Base-by-base conservation (phyloP, 2,888 invertebrate genomes). In the Dynastes maya region DNA sequence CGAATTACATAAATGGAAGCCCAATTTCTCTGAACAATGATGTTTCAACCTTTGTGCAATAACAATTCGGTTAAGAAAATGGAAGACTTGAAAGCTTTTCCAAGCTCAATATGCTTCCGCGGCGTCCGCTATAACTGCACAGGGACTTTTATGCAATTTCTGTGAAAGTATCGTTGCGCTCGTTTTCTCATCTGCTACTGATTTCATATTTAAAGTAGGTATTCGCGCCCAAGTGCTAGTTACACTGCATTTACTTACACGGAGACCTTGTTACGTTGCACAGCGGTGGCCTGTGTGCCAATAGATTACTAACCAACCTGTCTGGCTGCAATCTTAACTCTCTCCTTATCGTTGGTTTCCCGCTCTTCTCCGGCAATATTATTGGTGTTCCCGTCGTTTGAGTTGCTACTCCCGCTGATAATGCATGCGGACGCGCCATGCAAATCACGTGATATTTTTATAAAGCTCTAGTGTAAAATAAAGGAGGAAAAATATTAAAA, bases 391-490 rank as follows among this genome's bases (percentile, higher is more conserved):
- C 22, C 51, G 51, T 68, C 68, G 68, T 68, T 68, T 22, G 49
- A 68, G 51, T 27, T 27, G 68, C 51, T 51, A 51, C 51, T 68
- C 51, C 27, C 5, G 27, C 68, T 68, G 68, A 51, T 49, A 68
- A 68, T 68, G 27, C 68, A 68, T 68, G 68, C 51, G 4, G 68
- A 32, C 45, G 27, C 29, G 16, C 51, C 51, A 68, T 51, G 68
- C 68, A 68, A 68, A 68, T 68, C 49, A 68, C 68, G 68, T 51
- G 68, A 68, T 68, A 68, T 68, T 68, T 68, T 68, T 51, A 68
- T 51, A 49, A 68, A 68, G 29, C 68, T 51, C 68, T 22, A 68
- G 68, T 51, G 49, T 68, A 68, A 68, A 68, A 68, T 68, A 68
- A 68, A 68, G 51, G 29, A 68, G 68, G 5, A 13, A 68, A 49